Evolutionary conservation across 2,888 invertebrate genomes (phyloP).

Genomic region (Archips xylosteana): DNA sequence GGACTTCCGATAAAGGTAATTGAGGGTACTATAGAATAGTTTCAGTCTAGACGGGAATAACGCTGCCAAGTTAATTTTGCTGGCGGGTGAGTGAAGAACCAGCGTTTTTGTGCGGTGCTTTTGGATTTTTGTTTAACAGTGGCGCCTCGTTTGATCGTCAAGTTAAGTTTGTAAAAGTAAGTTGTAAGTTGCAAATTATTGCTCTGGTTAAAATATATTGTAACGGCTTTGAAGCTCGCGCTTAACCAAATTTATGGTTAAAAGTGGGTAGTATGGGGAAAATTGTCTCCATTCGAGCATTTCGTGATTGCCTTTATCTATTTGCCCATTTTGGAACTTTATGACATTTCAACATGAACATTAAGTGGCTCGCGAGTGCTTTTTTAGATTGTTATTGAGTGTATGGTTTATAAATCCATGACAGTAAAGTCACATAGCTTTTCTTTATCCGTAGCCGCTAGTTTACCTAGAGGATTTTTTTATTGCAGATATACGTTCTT

Average conservation of each 20-base stretch:
- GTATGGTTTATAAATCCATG: constrained; percentile 8
- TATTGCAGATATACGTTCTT: too few relatives aligned
- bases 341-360: constrained; percentile 38
- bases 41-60: constrained; percentile 42
- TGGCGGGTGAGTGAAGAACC: constrained; percentile 8
- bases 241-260: constrained; percentile 38
- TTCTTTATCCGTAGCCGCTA: not conserved
- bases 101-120: not conserved
- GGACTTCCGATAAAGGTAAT: constrained; percentile 41
- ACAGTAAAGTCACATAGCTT: not conserved
- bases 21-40: constrained; percentile 43
- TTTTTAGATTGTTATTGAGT: constrained; percentile 16
- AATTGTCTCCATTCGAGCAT: constrained; percentile 38
- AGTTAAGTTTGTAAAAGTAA: constrained; percentile 33
- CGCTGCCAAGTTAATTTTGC: constrained; percentile 33
- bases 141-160: constrained; percentile 9
- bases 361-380: constrained; percentile 21
- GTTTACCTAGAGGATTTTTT: not conserved
- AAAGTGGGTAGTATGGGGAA: constrained; percentile 38
- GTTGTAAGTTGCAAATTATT: constrained; percentile 42
- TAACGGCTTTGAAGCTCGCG: constrained; percentile 38
- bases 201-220: constrained; percentile 42
- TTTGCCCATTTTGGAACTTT: constrained; percentile 35
- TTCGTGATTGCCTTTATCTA: constrained; percentile 27
- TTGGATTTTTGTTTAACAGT: constrained; percentile 2